A percentile compares a stretch with the other conserved stretches of the same genome.
phyloP scores from a whole-genome alignment of 2,113 vertebrate genomes.

The Pangasianodon hypophthalmus region DNA sequence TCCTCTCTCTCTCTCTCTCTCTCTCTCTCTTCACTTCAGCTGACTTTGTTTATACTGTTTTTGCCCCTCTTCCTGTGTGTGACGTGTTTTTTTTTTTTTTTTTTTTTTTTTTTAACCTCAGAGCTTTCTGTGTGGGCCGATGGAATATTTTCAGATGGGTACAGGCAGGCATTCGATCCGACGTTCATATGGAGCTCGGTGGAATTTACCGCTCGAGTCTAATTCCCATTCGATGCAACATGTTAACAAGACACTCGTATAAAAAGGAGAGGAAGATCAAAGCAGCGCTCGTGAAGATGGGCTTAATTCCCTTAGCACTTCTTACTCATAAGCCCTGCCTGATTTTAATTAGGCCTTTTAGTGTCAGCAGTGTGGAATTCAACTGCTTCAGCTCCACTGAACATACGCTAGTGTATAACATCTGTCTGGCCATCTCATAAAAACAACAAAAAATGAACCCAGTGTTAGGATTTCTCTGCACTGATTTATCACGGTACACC shows the following conservation, averaged over 20 bases:
- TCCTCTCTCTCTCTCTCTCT: constrained; percentile 43
- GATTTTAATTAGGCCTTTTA: constrained; percentile 30
- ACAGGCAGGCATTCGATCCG: background rate
- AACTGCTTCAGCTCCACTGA: constrained; percentile 1
- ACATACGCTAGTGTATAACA: constrained; percentile 1
- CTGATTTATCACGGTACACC: background rate
- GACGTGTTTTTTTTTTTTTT: background rate
- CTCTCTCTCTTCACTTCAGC: constrained; percentile 35
- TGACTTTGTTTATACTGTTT: constrained; percentile 58
- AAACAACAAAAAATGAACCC: background rate
- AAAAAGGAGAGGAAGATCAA: constrained; percentile 33
- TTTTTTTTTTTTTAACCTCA: background rate
- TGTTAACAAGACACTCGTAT: constrained; percentile 30
- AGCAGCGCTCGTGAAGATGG: constrained; percentile 3
- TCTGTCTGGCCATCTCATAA: background rate
- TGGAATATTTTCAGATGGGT: background rate
- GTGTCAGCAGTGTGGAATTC: background rate
- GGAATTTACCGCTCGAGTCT: constrained; percentile 22
- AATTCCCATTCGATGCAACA: constrained; percentile 25
- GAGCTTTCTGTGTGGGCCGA: background rate
- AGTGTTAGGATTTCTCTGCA: background rate
- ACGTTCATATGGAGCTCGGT: background rate
- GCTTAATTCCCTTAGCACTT: constrained; percentile 13
- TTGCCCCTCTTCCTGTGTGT: constrained; percentile 30
- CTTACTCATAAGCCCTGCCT: constrained; percentile 2